Base-by-base conservation (phyloP, 2,113 vertebrate genomes). In the Sorex fumeus region DNA sequence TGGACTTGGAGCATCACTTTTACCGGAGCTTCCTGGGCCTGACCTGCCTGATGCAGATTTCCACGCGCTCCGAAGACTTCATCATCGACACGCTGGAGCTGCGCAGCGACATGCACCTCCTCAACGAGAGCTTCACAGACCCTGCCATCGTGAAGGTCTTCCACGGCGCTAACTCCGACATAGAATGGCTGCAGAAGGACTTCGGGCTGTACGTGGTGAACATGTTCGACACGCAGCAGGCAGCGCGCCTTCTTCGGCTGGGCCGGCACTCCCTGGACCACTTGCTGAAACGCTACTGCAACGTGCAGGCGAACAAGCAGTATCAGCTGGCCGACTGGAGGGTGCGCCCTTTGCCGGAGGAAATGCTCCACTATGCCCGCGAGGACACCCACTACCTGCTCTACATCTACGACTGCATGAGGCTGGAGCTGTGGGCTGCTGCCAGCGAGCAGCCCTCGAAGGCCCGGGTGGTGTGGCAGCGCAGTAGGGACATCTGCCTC, bases 1-100 rank as follows among this genome's bases (percentile, higher is more conserved):
- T 99, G 87, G 99, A 99, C 93, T 98, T 99, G 36, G 99, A 99
- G 99, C 99, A 99, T 93, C 99, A 99, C 95, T 99, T 99, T 32
- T 99, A 99, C 96, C 97, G 99, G 95, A 99, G 98, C 91, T 99
- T 99, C 95, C 97, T 99, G 0, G 99, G 99, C 75, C 95, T 99
- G 88, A 99, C 99, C 0, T 99, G 98, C 89, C 98, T 99, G 94
- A 98, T 99, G 98, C 99, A 99, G 95, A 98, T 99, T 89, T 99
- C 99, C 76, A 99, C 99, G 18, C 98, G 99, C 4, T 98, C 98
- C 0, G 99, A 99, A 84, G 99, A 99, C 79, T 99, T 99, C 95
- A 98, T 99, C 30, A 95, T 99, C 0, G 99, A 99, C 60, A 94
- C 98, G 0, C 96, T 99, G 92, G 98, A 99, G 43, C 97, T 99